A percentile compares a stretch with the other conserved stretches of the same genome.
Evolutionary conservation across 2,113 vertebrate genomes (phyloP).

Genomic region (Campylomormyrus tamandua): DNA sequence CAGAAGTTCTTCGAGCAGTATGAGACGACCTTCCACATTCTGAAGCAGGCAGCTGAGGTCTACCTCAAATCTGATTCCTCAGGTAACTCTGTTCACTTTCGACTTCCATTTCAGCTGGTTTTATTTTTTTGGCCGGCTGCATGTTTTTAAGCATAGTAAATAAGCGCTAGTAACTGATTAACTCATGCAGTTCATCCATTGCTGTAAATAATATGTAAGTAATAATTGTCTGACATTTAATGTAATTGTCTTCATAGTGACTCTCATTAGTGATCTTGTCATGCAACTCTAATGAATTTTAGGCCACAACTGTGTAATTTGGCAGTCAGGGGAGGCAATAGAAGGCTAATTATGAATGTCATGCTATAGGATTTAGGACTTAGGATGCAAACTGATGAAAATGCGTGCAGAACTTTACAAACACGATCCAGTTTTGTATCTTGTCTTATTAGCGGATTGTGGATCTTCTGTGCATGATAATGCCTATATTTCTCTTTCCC

Average conservation of each 20-base stretch:
- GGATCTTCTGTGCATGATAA: background rate
- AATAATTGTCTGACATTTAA: background rate
- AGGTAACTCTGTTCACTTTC: conserved; percentile 61
- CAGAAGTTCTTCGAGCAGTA: conserved; percentile 95
- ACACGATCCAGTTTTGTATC: background rate
- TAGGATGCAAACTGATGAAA: background rate
- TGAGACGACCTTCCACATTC: conserved; percentile 77
- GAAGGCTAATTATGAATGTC: background rate
- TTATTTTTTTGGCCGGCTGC: background rate
- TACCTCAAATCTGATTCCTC: conserved; percentile 85
- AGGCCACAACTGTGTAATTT: background rate
- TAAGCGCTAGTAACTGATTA: background rate
- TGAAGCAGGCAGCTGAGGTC: conserved; percentile 83
- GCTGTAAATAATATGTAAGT: background rate
- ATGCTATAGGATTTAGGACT: background rate
- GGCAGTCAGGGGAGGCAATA: background rate
- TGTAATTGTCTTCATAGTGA: background rate
- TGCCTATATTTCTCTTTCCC: background rate
- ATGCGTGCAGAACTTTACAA: background rate
- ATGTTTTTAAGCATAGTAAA: background rate
- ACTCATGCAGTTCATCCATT: background rate
- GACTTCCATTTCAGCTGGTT: background rate
- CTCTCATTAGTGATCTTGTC: background rate
- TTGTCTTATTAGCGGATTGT: background rate
- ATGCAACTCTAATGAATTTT: background rate